Percentiles rank a stretch among this genome's conserved stretches.
Conservation (phyloP, 2,113 vertebrate genomes). For the Ovis aries region DNA sequence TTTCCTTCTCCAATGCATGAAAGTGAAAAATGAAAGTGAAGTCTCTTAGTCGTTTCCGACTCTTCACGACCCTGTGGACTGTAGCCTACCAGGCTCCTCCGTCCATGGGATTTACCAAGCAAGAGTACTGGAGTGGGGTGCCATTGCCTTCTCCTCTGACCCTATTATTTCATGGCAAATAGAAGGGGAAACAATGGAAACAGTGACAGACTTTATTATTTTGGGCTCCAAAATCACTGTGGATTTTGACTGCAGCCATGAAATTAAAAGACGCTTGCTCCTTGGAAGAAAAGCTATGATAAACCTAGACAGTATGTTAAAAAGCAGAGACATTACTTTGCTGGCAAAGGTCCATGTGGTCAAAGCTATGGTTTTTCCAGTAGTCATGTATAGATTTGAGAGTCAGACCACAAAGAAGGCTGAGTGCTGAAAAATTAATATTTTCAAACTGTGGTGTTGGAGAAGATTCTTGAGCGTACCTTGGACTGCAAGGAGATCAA, state of each 20-base stretch:
- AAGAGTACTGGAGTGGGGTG: no score
- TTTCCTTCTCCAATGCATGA: no score
- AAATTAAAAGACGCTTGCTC: neutral
- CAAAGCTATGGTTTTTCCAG: neutral
- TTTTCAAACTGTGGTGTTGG: neutral
- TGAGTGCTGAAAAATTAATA: neutral
- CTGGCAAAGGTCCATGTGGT: neutral
- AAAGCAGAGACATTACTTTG: neutral
- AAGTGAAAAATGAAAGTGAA: no score
- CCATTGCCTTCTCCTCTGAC: neutral
- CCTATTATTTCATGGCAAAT: neutral
- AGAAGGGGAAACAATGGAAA: neutral
- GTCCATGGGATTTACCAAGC: no score
- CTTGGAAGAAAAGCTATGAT: neutral
- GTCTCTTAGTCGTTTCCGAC: no score
- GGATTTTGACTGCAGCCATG: neutral
- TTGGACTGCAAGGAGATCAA: neutral
- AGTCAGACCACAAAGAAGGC: neutral
- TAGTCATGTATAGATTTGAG: neutral
- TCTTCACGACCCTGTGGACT: no score
- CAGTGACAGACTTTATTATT: neutral
- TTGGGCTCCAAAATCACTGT: neutral
- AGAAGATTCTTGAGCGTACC: neutral
- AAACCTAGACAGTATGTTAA: neutral
- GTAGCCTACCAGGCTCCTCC: no score